Conservation (phyloP, 1,140 invertebrate species). For the Procambarus virginalis region DNA sequence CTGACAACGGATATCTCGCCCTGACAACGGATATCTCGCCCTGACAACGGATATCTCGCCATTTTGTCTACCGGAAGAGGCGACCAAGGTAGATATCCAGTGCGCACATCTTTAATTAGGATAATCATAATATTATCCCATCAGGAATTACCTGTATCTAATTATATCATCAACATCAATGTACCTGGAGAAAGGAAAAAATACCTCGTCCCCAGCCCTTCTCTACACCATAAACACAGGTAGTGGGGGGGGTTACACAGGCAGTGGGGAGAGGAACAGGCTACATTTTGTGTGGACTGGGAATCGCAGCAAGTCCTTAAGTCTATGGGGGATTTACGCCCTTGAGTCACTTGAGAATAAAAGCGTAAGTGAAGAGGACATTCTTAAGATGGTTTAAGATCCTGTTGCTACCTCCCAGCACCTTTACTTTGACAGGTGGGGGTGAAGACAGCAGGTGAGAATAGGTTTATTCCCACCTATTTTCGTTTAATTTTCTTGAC, state of each 20-base stretch:
- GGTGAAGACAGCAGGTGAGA: conserved; percentile 51
- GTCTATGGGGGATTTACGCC: conserved; percentile 2
- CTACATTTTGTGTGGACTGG: conserved; percentile 37
- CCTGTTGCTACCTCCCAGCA: conserved; percentile 20
- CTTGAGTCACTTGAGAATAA: background rate
- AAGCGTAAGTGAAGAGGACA: background rate
- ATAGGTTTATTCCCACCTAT: conserved; percentile 32
- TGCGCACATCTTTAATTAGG: background rate
- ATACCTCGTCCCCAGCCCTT: conserved; percentile 49
- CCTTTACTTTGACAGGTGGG: conserved; percentile 57
- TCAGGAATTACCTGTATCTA: conserved; percentile 23
- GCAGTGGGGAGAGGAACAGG: conserved; percentile 32
- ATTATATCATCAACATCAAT: conserved; percentile 41
- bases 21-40: no score
- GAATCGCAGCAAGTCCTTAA: background rate
- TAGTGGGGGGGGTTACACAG: conserved; percentile 37
- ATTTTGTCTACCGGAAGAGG: no score
- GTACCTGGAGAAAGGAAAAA: conserved; percentile 15
- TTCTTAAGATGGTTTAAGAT: conserved; percentile 23
- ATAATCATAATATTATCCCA: conserved; percentile 23
- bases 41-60: no score
- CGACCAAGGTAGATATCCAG: no score
- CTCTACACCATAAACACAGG: conserved; percentile 31
- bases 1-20: no score
- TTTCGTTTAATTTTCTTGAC: conserved; percentile 45